Conservation (phyloP, 2,888 invertebrate species). For the Falcaria lacertinaria region DNA sequence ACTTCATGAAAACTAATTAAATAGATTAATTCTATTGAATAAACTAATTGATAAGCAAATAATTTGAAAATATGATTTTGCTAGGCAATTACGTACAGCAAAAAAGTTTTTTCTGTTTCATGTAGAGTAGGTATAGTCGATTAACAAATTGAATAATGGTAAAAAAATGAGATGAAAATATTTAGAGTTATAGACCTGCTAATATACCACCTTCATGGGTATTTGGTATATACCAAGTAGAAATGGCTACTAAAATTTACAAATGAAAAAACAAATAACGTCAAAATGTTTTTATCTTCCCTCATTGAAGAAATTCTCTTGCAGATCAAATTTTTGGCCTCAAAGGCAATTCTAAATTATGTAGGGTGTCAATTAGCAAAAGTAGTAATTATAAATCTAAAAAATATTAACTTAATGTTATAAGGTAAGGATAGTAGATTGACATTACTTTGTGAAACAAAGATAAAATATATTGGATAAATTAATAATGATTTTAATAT, state of each 20-base stretch:
- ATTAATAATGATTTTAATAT: background rate
- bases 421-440: constrained; percentile 27
- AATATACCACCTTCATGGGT: too few relatives aligned
- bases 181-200: too few relatives aligned
- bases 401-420: constrained; percentile 62
- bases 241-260: constrained; percentile 9
- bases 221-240: too few relatives aligned
- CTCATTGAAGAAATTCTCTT: constrained; percentile 69
- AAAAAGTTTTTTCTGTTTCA: too few relatives aligned
- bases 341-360: constrained; percentile 74
- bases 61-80: too few relatives aligned
- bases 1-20: too few relatives aligned
- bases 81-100: too few relatives aligned
- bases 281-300: constrained; percentile 78
- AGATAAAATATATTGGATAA: background rate
- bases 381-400: constrained; percentile 64
- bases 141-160: too few relatives aligned
- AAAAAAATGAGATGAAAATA: too few relatives aligned
- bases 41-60: too few relatives aligned
- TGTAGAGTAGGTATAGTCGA: too few relatives aligned
- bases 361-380: constrained; percentile 74
- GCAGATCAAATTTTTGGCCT: constrained; percentile 69
- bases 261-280: constrained; percentile 53
- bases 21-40: too few relatives aligned
- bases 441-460: background rate